A percentile compares a stretch with the other conserved stretches of the same genome.
Conservation (phyloP, 2,888 invertebrate genomes). For the Limnephilus lunatus region DNA sequence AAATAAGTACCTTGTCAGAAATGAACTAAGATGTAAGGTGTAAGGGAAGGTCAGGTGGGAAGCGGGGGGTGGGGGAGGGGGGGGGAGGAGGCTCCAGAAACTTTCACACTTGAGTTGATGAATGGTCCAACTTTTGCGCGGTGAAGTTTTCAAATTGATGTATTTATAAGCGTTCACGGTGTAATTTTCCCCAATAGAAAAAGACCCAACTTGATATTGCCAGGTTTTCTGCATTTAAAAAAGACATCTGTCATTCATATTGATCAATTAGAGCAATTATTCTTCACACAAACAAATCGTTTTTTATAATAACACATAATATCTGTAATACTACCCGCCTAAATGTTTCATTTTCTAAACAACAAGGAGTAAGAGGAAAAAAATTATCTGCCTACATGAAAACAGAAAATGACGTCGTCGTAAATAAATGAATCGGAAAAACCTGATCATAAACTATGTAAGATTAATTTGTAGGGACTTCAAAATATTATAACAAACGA, state of each 20-base stretch:
- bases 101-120: constrained; percentile 15
- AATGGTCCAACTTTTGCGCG: constrained; percentile 18
- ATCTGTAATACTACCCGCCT: no score
- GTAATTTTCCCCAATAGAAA: constrained; percentile 22
- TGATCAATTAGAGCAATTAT: not conserved
- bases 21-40: not conserved
- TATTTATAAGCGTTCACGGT: constrained; percentile 38
- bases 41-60: constrained; percentile 30
- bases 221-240: not conserved
- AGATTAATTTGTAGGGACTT: no score
- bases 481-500: no score
- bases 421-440: no score
- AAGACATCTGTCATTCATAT: not conserved
- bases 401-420: no score
- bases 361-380: no score
- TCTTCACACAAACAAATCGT: not conserved
- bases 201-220: not conserved
- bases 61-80: not conserved
- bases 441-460: no score
- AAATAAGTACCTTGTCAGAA: not conserved
- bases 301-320: not conserved
- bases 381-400: no score
- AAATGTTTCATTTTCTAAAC: no score
- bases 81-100: not conserved
- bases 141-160: constrained; percentile 42